Evolutionary conservation across 2,113 vertebrate genomes (phyloP).

Genomic region (Turdus rufiventris): DNA sequence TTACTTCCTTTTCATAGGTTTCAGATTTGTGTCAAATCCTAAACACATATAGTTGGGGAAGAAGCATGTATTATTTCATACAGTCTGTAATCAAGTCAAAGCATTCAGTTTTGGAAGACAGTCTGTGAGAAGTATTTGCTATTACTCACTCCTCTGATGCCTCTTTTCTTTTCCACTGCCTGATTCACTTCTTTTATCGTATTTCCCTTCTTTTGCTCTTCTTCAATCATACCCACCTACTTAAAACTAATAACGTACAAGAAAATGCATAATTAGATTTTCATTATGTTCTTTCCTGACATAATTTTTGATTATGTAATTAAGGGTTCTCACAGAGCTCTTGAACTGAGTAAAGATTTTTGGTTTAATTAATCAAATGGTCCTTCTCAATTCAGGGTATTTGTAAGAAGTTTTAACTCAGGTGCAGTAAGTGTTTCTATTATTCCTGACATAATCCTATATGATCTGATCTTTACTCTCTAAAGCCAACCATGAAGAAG

Average conservation of each 20-base stretch:
- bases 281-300: conserved; percentile 45
- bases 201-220: conserved; percentile 7
- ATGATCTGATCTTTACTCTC: background rate
- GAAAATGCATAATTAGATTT: conserved; percentile 37
- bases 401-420: background rate
- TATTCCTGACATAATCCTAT: background rate
- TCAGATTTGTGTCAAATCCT: background rate
- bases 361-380: conserved; percentile 32
- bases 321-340: conserved; percentile 32
- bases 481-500: background rate
- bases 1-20: background rate
- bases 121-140: background rate
- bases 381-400: background rate
- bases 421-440: background rate
- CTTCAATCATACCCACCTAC: background rate
- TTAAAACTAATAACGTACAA: conserved; percentile 43
- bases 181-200: background rate
- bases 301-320: conserved; percentile 52
- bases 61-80: background rate
- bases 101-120: background rate
- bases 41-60: background rate
- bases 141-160: background rate
- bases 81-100: background rate
- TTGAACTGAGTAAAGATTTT: conserved; percentile 13
- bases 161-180: background rate